Conservation (phyloP, 2,888 invertebrate genomes). For the Lamproptera curius region DNA sequence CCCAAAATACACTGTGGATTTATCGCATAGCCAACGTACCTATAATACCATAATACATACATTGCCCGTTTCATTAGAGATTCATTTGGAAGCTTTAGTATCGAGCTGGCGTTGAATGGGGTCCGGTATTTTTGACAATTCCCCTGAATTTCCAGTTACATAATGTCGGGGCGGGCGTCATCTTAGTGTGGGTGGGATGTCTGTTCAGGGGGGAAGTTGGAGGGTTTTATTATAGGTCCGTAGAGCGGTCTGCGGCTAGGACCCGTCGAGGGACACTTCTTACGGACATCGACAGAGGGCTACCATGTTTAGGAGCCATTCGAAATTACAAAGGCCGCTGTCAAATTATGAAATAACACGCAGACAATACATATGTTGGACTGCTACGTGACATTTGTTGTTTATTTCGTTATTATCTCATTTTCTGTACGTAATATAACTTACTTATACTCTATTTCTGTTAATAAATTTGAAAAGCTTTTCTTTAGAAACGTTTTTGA, state of each 20-base stretch:
- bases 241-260: conserved; percentile 50
- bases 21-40: conserved; percentile 33
- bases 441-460: too few relatives aligned
- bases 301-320: conserved; percentile 39
- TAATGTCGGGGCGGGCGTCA: conserved; percentile 37
- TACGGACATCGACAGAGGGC: conserved; percentile 56
- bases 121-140: conserved; percentile 7
- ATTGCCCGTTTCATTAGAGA: conserved; percentile 3
- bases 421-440: too few relatives aligned
- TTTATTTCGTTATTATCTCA: too few relatives aligned
- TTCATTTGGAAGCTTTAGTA: neutral
- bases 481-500: too few relatives aligned
- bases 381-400: too few relatives aligned
- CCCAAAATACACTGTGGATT: conserved; percentile 52
- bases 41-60: neutral
- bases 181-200: conserved; percentile 62
- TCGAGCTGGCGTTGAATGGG: conserved; percentile 6
- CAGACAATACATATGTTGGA: too few relatives aligned
- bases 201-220: conserved; percentile 35
- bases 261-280: conserved; percentile 62
- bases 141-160: conserved; percentile 10
- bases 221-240: conserved; percentile 65
- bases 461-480: too few relatives aligned
- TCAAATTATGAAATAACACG: too few relatives aligned
- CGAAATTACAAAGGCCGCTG: too few relatives aligned